Evolutionary conservation across 2,888 invertebrate genomes (phyloP).

Genomic region (Drosophila nigritarsus): DNA sequence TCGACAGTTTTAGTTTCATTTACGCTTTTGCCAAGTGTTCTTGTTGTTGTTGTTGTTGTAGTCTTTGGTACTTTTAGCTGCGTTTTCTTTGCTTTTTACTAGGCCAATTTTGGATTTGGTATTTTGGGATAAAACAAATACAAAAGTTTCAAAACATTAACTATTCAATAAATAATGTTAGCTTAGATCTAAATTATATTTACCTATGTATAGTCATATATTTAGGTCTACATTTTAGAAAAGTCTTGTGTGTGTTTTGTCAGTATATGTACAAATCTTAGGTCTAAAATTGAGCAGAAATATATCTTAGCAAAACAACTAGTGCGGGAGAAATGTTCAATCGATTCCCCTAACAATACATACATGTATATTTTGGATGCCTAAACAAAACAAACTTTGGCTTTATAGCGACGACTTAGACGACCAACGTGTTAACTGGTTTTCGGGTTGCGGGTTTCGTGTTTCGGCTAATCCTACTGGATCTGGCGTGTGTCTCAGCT

Average conservation of each 20-base stretch:
- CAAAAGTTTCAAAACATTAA: constrained; percentile 40
- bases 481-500: constrained; percentile 48
- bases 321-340: constrained; percentile 23
- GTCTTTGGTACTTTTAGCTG: constrained; percentile 83
- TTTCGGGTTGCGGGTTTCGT: constrained; percentile 5
- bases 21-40: constrained; percentile 49
- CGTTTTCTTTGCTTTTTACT: constrained; percentile 57
- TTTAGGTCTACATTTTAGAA: constrained; percentile 25
- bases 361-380: constrained; percentile 50
- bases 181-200: constrained; percentile 33
- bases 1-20: constrained; percentile 44
- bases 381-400: constrained; percentile 79
- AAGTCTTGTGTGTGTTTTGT: constrained; percentile 60
- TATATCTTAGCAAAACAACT: constrained; percentile 38
- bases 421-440: constrained; percentile 58
- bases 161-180: constrained; percentile 49
- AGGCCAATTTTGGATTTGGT: constrained; percentile 69
- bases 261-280: constrained; percentile 59
- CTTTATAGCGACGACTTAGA: constrained; percentile 83
- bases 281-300: constrained; percentile 55
- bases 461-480: constrained; percentile 37
- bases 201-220: constrained; percentile 12
- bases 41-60: constrained; percentile 52
- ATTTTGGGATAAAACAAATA: constrained; percentile 50
- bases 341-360: constrained; percentile 49